Conservation (phyloP, 2,113 vertebrate species). For the Myxocyprinus asiaticus region DNA sequence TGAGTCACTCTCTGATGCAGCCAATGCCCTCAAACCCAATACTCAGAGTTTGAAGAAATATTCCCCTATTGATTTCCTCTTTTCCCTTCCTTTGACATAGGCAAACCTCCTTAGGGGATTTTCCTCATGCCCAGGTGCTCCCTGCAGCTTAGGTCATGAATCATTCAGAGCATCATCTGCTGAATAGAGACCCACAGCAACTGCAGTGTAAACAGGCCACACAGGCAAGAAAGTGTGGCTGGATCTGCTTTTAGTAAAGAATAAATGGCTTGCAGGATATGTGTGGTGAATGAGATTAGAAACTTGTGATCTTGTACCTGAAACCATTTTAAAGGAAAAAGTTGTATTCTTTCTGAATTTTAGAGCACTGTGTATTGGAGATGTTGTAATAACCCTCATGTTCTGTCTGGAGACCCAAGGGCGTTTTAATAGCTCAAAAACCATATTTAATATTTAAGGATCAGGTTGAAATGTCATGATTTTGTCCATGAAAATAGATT, state of each 20-base stretch:
- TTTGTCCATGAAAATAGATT: too few species aligned
- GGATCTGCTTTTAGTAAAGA: constrained; percentile 22
- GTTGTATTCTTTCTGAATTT: too few species aligned
- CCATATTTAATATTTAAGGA: too few species aligned
- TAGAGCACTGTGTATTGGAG: too few species aligned
- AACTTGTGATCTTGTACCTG: neutral
- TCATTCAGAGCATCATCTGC: constrained; percentile 49
- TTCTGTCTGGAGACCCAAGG: too few species aligned
- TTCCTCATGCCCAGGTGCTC: constrained; percentile 33
- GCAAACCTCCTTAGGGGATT: constrained; percentile 33
- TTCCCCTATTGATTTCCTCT: constrained; percentile 36
- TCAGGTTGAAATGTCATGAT: too few species aligned
- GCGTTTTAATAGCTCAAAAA: too few species aligned
- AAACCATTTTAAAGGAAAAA: constrained; percentile 15
- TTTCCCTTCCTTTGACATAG: constrained; percentile 20
- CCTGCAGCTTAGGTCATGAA: constrained; percentile 38
- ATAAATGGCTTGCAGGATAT: constrained; percentile 2
- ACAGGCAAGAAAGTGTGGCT: constrained; percentile 13
- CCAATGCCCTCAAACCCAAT: neutral
- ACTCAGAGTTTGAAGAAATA: constrained; percentile 27
- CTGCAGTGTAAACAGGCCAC: constrained; percentile 23
- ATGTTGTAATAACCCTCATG: too few species aligned
- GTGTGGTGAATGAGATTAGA: neutral
- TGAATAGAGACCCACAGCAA: constrained; percentile 33
- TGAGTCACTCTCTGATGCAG: neutral